Evolutionary conservation across 2,113 vertebrate genomes (phyloP), one percentile per base, ranked within the genome.

Genomic region (Sceloporus undulatus): DNA sequence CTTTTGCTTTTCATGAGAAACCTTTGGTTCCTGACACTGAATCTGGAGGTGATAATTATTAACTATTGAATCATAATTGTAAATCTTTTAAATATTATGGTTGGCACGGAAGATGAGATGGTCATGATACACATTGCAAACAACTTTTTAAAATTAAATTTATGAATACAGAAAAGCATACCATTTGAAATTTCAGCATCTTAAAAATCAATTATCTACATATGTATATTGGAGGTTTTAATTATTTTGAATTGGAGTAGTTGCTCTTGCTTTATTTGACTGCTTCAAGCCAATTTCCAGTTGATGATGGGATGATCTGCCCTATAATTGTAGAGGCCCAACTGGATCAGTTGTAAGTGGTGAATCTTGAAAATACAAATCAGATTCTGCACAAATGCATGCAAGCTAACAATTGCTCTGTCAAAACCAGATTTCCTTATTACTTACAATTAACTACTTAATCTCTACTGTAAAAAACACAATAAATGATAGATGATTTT

Each of bases 1-100:
- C 5, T 7, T 65, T 65, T 25, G 6, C 66, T 25, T 68, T 68
- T 68, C 25, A 42, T 42, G 8, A 9, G 10, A 70, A 40, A 18
- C 7, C 29, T 79, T 19, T 66, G 40, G 3, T 25, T 16, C 23
- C n/a, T 59, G 52, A 11, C 19, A 74, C 11, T 38, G 70, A 59
- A 59, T 59, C 48, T 59, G 21, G 48, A 59, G 40, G 25, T n/a
- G 40, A 34, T 85, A 14, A 52, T 52, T 65, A 48, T 25, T 38
- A 78, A 14, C 29, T 10, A 10, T n/a, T 71, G 59, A 76, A 78
- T 23, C 38, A n/a, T 62, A 65, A 76, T 10, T n/a, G n/a, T 86
- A 54, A 34, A 54, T 71, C 40, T 79, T 86, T 86, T 79, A 85
- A 65, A n/a, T 29, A 42, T 16, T 52, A 59, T n/a, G 52, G 42